A percentile compares a stretch with the other conserved stretches of the same genome.
Conservation (phyloP, 2,113 vertebrate species). For the Archilochus colubris region DNA sequence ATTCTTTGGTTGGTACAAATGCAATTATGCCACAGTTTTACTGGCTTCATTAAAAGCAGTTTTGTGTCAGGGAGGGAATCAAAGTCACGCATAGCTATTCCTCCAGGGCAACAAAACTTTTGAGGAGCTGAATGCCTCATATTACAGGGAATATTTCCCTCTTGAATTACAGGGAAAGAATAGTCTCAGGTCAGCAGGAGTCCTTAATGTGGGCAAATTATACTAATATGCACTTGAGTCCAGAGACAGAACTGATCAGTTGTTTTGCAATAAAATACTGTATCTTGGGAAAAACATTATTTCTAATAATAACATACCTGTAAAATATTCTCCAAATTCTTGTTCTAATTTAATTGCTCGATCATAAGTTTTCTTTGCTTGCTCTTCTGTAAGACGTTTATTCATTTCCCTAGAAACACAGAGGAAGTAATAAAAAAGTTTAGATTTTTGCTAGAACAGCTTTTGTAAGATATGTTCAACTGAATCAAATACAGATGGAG, state of each 20-base stretch:
- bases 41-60: neutral
- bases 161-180: neutral
- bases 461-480: neutral
- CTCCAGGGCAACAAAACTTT: neutral
- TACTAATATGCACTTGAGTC: neutral
- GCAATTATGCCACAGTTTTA: neutral
- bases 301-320: slow-evolving; percentile 80
- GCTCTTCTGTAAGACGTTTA: slow-evolving; percentile 95
- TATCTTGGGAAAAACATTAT: neutral
- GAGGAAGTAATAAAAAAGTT: neutral
- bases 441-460: neutral
- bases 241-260: neutral
- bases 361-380: slow-evolving; percentile 95
- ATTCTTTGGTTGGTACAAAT: neutral
- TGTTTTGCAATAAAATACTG: neutral
- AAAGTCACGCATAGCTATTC: neutral
- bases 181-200: neutral
- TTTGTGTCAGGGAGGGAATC: neutral
- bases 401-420: slow-evolving; percentile 91
- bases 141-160: too few species aligned
- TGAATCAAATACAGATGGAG: neutral
- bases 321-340: slow-evolving; percentile 98
- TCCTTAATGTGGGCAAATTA: neutral
- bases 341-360: slow-evolving; percentile 95
- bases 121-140: neutral